These are phyloP conservation scores for Apodemia duryi DNA, from an alignment of 2,888 invertebrate genomes.

Conservation along the genomic window DNA sequence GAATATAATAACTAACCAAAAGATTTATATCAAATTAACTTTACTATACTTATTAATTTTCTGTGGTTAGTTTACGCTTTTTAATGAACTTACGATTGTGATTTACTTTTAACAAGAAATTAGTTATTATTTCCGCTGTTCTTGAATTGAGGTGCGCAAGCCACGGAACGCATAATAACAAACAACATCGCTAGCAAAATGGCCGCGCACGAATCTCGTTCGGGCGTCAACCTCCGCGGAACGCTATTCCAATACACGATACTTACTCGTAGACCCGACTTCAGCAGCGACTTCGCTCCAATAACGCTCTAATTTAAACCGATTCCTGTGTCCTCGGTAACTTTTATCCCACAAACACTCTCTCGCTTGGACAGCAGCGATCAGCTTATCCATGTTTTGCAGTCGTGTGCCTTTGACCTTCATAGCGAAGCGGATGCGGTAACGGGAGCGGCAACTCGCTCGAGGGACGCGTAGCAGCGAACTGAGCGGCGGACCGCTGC, in stretches of 20 bases:
- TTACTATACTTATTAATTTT: no score
- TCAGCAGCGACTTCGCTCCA: constrained; percentile 73
- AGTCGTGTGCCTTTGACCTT: constrained; percentile 57
- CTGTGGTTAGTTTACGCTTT: no score
- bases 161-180: constrained; percentile 23
- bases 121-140: background rate
- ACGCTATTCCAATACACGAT: constrained; percentile 45
- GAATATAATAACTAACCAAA: no score
- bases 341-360: constrained; percentile 72
- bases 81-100: background rate
- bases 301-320: constrained; percentile 68
- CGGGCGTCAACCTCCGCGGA: constrained; percentile 45
- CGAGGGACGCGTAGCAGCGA: constrained; percentile 43
- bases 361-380: constrained; percentile 70
- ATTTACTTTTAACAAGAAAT: background rate
- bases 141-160: constrained; percentile 15
- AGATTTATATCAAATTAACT: no score
- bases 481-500: constrained; percentile 44
- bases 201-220: constrained; percentile 30
- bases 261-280: constrained; percentile 71
- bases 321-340: constrained; percentile 66
- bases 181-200: constrained; percentile 30
- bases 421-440: constrained; percentile 52
- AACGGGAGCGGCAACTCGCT: constrained; percentile 19
- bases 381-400: constrained; percentile 69